Conservation (phyloP, 2,888 invertebrate species). For the Caenorhabditis angaria region DNA sequence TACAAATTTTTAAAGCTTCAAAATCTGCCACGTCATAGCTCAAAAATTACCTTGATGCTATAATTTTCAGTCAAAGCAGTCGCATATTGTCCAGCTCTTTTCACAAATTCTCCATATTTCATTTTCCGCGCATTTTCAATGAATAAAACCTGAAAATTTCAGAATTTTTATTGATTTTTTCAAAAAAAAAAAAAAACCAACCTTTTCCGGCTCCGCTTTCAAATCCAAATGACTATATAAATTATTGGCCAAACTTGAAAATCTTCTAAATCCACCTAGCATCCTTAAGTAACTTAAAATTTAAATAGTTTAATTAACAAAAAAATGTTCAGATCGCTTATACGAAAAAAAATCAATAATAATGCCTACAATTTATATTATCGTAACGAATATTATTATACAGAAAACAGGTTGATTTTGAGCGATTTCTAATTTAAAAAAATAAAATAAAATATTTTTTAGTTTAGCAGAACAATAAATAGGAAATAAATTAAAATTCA, state of each 20-base stretch:
- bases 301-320: background rate
- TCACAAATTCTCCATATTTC: constrained; percentile 62
- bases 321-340: background rate
- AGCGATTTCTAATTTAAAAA: background rate
- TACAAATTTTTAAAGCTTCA: too few species aligned
- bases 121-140: constrained; percentile 40
- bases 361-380: constrained; percentile 3
- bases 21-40: too few species aligned
- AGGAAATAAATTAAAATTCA: background rate
- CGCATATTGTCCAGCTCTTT: constrained; percentile 61
- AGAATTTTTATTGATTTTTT: too few species aligned
- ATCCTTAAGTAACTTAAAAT: too few species aligned
- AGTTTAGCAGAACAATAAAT: background rate
- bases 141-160: constrained; percentile 45
- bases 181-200: too few species aligned
- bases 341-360: background rate
- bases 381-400: constrained; percentile 2
- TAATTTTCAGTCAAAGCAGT: constrained; percentile 57
- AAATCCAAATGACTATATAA: too few species aligned
- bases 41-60: constrained; percentile 47
- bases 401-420: constrained; percentile 2
- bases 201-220: too few species aligned
- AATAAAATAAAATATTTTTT: constrained; percentile 1
- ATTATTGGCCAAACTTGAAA: too few species aligned
- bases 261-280: too few species aligned